A percentile compares a stretch with the other conserved stretches of the same genome.
Conservation (phyloP, 2,113 vertebrate genomes). For the Trematomus loennbergii region DNA sequence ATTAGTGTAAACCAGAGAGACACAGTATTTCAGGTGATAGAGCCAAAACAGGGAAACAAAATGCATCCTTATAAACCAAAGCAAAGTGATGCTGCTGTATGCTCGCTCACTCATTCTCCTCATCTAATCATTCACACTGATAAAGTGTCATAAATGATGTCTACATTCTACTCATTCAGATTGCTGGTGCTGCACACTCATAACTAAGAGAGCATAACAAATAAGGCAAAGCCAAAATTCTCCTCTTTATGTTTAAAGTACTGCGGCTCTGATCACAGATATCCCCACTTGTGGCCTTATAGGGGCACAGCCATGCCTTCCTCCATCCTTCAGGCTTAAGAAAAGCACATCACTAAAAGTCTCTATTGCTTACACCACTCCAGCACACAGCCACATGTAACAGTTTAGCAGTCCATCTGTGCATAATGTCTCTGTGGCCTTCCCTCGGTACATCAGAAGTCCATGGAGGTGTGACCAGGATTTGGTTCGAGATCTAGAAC, state of each 20-base stretch:
- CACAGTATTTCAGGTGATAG: conserved; percentile 37
- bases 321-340: conserved; percentile 32
- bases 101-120: conserved; percentile 40
- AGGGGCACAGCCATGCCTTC: conserved; percentile 11
- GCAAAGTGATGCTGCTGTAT: conserved; percentile 41
- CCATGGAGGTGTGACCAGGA: conserved; percentile 55
- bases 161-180: conserved; percentile 82
- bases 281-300: conserved; percentile 15
- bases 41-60: conserved; percentile 37
- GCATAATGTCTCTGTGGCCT: conserved; percentile 40
- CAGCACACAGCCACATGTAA: conserved; percentile 28
- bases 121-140: conserved; percentile 51
- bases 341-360: conserved; percentile 57
- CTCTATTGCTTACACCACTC: conserved; percentile 72
- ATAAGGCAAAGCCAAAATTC: conserved; percentile 83
- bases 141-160: conserved; percentile 73
- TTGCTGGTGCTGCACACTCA: conserved; percentile 84
- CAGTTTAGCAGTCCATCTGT: conserved; percentile 48
- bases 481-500: conserved; percentile 74
- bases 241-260: conserved; percentile 53
- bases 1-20: conserved; percentile 54
- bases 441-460: conserved; percentile 30
- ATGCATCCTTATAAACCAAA: conserved; percentile 53
- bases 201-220: conserved; percentile 76
- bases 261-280: conserved; percentile 58